A percentile compares a stretch with the other conserved stretches of the same genome.
These are phyloP conservation scores for Stratiolaelaps scimitus DNA, from an alignment of 1,140 invertebrate species.

Conservation along the genomic window DNA sequence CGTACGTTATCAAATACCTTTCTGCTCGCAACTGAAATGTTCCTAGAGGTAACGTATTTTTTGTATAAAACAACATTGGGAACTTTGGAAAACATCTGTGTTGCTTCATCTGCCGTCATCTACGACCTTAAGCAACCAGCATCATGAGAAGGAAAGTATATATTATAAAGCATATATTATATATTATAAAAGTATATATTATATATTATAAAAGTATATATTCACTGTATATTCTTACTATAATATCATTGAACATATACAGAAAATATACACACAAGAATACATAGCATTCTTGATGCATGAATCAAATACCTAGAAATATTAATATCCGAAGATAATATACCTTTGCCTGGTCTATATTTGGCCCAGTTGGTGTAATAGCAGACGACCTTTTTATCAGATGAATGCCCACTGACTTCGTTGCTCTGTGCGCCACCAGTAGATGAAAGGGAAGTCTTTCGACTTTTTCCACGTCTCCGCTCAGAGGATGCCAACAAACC, in stretches of 20 bases:
- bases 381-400: conserved; percentile 33
- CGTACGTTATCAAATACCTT: no score
- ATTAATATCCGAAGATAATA: not conserved
- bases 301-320: not conserved
- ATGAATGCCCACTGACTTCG: conserved; percentile 1
- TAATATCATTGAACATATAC: not conserved
- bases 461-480: not conserved
- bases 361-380: conserved; percentile 72
- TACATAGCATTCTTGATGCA: not conserved
- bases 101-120: no score
- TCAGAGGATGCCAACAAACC: conserved; percentile 4
- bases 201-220: not conserved
- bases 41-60: no score
- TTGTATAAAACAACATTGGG: no score
- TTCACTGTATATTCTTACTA: not conserved
- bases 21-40: no score
- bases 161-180: no score
- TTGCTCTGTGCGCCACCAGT: conserved; percentile 4
- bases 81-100: no score
- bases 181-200: no score
- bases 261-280: not conserved
- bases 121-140: no score
- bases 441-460: not conserved
- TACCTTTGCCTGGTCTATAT: conserved; percentile 52
- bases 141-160: no score